Conservation (phyloP, 2,113 vertebrate genomes). For the Arothron firmamentum region DNA sequence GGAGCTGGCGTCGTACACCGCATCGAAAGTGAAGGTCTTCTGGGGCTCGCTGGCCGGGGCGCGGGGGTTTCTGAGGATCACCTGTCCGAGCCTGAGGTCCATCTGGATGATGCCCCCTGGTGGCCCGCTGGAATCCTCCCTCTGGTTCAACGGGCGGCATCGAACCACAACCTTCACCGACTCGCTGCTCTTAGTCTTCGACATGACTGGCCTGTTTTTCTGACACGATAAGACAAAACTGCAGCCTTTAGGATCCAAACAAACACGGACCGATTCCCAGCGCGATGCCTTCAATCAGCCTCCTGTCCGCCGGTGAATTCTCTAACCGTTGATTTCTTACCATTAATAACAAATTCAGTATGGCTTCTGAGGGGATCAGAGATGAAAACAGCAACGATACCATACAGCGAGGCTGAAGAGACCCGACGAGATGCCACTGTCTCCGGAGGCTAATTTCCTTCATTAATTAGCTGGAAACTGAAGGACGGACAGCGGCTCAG, state of each 20-base stretch:
- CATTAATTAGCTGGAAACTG: slow-evolving; percentile 36
- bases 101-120: slow-evolving; percentile 79
- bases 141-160: slow-evolving; percentile 87
- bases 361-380: slow-evolving; percentile 18
- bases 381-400: slow-evolving; percentile 10
- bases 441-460: slow-evolving; percentile 23
- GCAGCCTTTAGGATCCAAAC: slow-evolving; percentile 4
- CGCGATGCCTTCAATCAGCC: slow-evolving; percentile 20
- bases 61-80: slow-evolving; percentile 88
- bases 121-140: slow-evolving; percentile 81
- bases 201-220: slow-evolving; percentile 73
- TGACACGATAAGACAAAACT: background rate
- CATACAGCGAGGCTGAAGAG: background rate
- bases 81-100: slow-evolving; percentile 90
- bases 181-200: slow-evolving; percentile 83
- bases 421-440: slow-evolving; percentile 13
- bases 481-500: slow-evolving; percentile 42
- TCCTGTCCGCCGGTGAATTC: slow-evolving; percentile 7
- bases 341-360: slow-evolving; percentile 29
- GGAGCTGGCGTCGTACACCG: slow-evolving; percentile 88
- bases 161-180: slow-evolving; percentile 93
- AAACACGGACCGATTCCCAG: background rate
- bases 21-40: slow-evolving; percentile 96
- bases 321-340: slow-evolving; percentile 22
- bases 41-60: slow-evolving; percentile 81